Evolutionary conservation across 2,113 vertebrate species (phyloP).

Genomic region (Ciconia stormi): DNA sequence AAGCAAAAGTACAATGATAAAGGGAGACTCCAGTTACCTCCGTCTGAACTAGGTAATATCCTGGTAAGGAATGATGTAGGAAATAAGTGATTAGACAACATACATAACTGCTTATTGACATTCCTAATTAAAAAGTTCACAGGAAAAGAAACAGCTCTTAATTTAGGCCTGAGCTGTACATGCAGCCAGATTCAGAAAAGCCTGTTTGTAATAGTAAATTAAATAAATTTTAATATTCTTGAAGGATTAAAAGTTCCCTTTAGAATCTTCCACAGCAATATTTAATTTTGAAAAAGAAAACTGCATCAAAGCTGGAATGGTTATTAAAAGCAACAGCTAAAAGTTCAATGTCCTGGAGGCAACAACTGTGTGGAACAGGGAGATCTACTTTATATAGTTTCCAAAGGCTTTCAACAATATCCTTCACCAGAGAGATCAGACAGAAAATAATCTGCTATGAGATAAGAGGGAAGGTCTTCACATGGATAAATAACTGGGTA

Average conservation of each 20-base stretch:
- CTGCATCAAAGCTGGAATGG: not conserved
- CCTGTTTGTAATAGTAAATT: not conserved
- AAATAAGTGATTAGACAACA: not conserved
- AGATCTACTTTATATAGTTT: not conserved
- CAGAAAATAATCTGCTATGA: not conserved
- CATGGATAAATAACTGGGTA: not conserved
- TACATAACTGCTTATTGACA: not conserved
- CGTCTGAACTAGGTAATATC: not conserved
- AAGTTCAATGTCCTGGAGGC: not conserved
- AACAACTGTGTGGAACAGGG: not conserved
- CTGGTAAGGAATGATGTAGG: not conserved
- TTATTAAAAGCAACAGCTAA: conserved; percentile 11
- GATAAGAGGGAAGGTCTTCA: not conserved
- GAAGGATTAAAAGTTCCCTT: not conserved
- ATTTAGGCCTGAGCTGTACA: not conserved
- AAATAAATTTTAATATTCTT: not conserved
- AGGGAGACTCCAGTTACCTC: not conserved
- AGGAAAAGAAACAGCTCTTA: not conserved
- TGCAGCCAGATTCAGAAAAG: not conserved
- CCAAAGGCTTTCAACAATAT: not conserved
- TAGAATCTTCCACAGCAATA: not conserved
- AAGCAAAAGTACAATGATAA: not conserved
- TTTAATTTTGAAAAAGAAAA: conserved; percentile 14
- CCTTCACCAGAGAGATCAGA: not conserved
- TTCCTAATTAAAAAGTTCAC: not conserved